phyloP scores from a whole-genome alignment of 1,140 invertebrate species.

The Atta colombica region DNA sequence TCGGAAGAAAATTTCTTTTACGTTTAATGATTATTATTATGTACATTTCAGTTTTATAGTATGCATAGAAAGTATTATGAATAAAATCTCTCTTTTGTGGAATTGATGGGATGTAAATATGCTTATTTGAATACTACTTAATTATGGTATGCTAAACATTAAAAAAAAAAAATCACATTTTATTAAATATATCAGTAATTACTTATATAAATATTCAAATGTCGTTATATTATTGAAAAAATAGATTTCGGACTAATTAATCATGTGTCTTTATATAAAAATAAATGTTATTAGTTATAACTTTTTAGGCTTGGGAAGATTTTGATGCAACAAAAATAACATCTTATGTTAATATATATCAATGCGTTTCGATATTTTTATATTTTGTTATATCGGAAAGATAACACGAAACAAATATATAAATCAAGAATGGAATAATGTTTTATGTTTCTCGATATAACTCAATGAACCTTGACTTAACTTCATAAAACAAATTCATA shows the following conservation, averaged over 20 bases:
- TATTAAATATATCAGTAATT: neutral
- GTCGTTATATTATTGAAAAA: too few species aligned
- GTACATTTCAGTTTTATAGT: conserved; percentile 65
- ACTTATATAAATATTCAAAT: neutral
- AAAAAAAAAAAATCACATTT: neutral
- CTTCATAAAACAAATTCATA: too few species aligned
- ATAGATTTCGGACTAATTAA: neutral
- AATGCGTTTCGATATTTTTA: conserved; percentile 72
- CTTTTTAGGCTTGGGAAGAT: conserved; percentile 68
- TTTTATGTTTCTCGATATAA: too few species aligned
- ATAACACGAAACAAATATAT: conserved; percentile 66
- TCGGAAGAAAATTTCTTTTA: neutral
- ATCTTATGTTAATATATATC: conserved; percentile 66
- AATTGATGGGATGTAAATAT: conserved; percentile 74
- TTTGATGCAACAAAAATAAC: conserved; percentile 17
- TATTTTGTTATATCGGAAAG: conserved; percentile 77
- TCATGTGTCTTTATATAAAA: neutral
- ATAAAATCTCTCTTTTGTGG: conserved; percentile 50
- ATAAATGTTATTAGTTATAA: neutral
- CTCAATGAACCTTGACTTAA: too few species aligned
- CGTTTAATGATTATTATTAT: neutral
- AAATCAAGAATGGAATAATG: neutral
- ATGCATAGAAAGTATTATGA: conserved; percentile 64
- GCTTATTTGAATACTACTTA: conserved; percentile 75
- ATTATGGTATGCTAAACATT: conserved; percentile 71